phyloP scores from a whole-genome alignment of 2,888 invertebrate genomes.

The Theodoxus fluviatilis region DNA sequence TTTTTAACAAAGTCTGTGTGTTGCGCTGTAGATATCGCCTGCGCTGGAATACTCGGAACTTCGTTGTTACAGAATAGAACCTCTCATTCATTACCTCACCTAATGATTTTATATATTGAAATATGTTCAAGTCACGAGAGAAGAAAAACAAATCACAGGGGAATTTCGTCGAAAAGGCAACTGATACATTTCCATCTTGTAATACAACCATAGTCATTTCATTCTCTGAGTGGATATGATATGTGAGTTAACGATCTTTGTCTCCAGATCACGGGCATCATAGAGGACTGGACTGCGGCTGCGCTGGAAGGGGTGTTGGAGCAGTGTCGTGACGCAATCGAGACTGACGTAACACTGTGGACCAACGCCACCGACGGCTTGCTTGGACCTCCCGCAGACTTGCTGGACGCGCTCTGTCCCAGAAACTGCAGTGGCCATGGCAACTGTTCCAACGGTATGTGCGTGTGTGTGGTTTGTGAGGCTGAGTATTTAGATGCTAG shows the following conservation, averaged over 20 bases:
- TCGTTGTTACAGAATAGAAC: too few relatives aligned
- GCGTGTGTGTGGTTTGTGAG: too few relatives aligned
- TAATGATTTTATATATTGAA: too few relatives aligned
- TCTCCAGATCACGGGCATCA: conserved; percentile 35
- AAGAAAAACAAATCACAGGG: too few relatives aligned
- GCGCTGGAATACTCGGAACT: too few relatives aligned
- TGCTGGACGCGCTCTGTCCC: conserved; percentile 38
- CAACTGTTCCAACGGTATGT: conserved; percentile 38
- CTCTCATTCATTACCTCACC: too few relatives aligned
- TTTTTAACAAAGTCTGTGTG: too few relatives aligned
- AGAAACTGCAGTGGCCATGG: conserved; percentile 44
- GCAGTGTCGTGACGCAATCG: conserved; percentile 34
- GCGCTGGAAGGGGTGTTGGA: conserved; percentile 36
- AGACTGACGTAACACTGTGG: conserved; percentile 37
- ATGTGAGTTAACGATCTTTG: neutral
- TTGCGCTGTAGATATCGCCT: too few relatives aligned
- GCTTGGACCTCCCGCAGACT: conserved; percentile 32
- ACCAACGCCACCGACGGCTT: conserved; percentile 26
- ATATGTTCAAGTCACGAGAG: too few relatives aligned
- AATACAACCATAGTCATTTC: neutral
- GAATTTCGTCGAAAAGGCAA: too few relatives aligned
- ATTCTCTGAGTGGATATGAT: neutral
- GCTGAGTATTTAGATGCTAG: conserved; percentile 2
- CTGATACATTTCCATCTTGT: neutral
- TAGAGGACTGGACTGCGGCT: conserved; percentile 34